Conservation (phyloP, 2,888 invertebrate species). For the Furcula furcula region DNA sequence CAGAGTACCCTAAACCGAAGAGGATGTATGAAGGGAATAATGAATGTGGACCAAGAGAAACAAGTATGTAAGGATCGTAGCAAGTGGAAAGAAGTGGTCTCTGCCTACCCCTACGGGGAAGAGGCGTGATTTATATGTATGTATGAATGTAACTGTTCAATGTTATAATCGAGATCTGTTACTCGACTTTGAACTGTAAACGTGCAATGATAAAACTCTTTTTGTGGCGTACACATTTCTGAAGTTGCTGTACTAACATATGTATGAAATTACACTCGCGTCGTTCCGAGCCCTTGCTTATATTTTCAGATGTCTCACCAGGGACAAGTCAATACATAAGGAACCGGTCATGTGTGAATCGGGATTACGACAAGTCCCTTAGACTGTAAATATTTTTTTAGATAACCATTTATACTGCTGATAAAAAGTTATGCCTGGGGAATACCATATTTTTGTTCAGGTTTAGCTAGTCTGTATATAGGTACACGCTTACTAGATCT, state of each 20-base stretch:
- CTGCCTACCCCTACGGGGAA: too few species aligned
- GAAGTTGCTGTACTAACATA: slow-evolving; percentile 22
- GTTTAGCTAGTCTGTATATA: too few species aligned
- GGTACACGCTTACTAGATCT: too few species aligned
- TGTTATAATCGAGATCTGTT: slow-evolving; percentile 14
- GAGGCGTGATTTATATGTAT: not conserved
- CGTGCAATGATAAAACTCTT: slow-evolving; percentile 3
- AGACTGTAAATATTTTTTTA: slow-evolving; percentile 32
- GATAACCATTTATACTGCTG: slow-evolving; percentile 22
- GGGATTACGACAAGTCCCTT: slow-evolving; percentile 32
- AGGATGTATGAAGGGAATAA: too few species aligned
- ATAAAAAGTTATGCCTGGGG: slow-evolving; percentile 4
- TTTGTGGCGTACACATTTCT: slow-evolving; percentile 2
- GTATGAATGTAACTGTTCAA: slow-evolving; percentile 1
- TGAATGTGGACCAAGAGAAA: too few species aligned
- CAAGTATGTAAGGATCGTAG: too few species aligned
- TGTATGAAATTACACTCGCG: slow-evolving; percentile 34
- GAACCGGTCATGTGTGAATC: slow-evolving; percentile 36
- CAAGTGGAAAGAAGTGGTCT: too few species aligned
- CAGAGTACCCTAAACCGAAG: too few species aligned
- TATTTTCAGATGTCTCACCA: slow-evolving; percentile 31
- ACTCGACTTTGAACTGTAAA: slow-evolving; percentile 14
- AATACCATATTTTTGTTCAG: too few species aligned
- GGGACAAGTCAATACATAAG: slow-evolving; percentile 37
- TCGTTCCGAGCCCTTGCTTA: slow-evolving; percentile 30